These are phyloP conservation scores for Coecobrya sp. DNA, from an alignment of 2,888 invertebrate genomes.

Conservation along the genomic window DNA sequence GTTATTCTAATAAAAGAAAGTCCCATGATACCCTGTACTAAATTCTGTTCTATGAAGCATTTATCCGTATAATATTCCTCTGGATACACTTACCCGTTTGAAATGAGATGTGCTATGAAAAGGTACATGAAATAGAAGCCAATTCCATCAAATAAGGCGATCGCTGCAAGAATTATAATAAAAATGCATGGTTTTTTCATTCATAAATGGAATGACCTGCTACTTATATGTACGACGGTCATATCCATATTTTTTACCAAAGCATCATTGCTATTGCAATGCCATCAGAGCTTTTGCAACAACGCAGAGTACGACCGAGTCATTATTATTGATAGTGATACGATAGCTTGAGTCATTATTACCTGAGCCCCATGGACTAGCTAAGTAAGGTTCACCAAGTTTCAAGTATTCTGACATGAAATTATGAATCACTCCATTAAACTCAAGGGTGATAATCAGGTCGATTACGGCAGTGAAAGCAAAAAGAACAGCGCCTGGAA, in stretches of 20 bases:
- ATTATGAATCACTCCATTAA: constrained; percentile 83
- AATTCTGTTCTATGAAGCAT: too few species aligned
- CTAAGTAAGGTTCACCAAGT: constrained; percentile 85
- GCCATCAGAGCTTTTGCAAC: neutral
- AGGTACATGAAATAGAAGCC: constrained; percentile 86
- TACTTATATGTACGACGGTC: too few species aligned
- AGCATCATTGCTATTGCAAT: neutral
- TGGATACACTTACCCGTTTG: constrained; percentile 83
- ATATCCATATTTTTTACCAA: too few species aligned
- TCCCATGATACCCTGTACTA: too few species aligned
- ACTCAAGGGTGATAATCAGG: constrained; percentile 85
- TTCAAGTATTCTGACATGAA: constrained; percentile 86
- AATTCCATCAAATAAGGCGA: constrained; percentile 85
- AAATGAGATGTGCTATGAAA: constrained; percentile 79
- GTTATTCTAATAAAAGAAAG: too few species aligned
- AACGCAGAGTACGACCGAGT: neutral
- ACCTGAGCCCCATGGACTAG: constrained; percentile 84
- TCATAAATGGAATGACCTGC: neutral
- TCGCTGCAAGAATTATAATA: constrained; percentile 70
- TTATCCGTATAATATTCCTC: neutral
- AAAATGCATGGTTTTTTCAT: neutral
- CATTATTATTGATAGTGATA: neutral
- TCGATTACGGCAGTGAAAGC: constrained; percentile 85
- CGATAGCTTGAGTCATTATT: neutral
- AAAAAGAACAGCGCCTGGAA: constrained; percentile 84